Base-by-base conservation (phyloP, 2,113 vertebrate genomes). In the Machaerirhynchus nigripectus region DNA sequence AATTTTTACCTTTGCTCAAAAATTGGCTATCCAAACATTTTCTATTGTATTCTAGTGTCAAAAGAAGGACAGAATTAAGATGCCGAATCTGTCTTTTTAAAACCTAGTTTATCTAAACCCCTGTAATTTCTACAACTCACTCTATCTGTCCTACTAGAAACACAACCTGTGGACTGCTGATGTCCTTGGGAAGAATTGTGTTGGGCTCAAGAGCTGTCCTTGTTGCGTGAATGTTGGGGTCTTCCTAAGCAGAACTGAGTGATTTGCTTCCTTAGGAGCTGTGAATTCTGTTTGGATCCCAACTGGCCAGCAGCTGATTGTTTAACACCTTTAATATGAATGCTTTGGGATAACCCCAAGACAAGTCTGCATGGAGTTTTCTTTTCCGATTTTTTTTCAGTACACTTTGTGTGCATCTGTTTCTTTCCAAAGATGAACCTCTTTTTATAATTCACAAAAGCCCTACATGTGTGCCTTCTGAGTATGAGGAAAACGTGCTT, bases 401-500 rank as follows among this genome's bases (percentile, higher is more conserved):
- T 52, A 17, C 61, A 27, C 19, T 42, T 74, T 78, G 28, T 53
- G 42, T 73, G 23, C 49, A 33, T 33, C 50, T 85, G 16, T 73
- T 90, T 67, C 50, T 88, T 86, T 88, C 68, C 39, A 26, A 81
- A 67, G 42, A 61, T 21, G 10, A 84, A 31, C 22, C 12, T 84
- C 39, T 33, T 76, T 80, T 12, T 61, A 20, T 0, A 1, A 39
- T 61, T n/a, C 68, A 44, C 6, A 35, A 39, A 76, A 68, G 10
- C 28, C 24, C 47, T 14, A 10, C 14, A 2, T 3, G 11, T 50
- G 42, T 57, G 37, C 30, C 31, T 74, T 59, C 20, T 6, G 11
- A 59, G 21, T 46, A 42, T 30, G 46, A 75, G 59, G 49, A 79
- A 26, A 42, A 33, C 0, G 0, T 6, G 12, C 2, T 5, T 26